These are phyloP conservation scores for Oncorhynchus gorbuscha DNA, from an alignment of 2,113 vertebrate genomes.

Conservation along the genomic window DNA sequence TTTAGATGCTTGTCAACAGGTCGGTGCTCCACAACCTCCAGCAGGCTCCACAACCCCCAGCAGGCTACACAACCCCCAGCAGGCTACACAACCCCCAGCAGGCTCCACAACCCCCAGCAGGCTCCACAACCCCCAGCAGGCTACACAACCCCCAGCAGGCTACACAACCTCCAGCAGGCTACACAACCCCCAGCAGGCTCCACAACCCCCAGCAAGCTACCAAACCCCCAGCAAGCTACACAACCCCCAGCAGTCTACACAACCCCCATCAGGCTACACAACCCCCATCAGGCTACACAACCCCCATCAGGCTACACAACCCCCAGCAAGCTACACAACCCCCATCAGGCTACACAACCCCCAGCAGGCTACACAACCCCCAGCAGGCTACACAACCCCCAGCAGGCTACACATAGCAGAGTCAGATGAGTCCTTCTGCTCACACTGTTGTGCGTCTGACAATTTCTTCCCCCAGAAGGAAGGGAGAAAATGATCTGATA, in stretches of 20 bases:
- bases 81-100: not conserved
- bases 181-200: slow-evolving; percentile 2
- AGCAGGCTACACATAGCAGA: slow-evolving; percentile 25
- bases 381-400: not conserved
- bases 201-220: slow-evolving; percentile 5
- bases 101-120: not conserved
- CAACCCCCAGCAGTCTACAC: not conserved
- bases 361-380: not conserved
- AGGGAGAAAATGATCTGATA: slow-evolving; percentile 28
- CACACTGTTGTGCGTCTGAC: slow-evolving; percentile 30
- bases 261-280: not conserved
- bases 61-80: not conserved
- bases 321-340: not conserved
- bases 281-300: not conserved
- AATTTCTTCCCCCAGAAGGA: slow-evolving; percentile 26
- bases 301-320: not conserved
- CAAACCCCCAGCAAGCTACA: not conserved
- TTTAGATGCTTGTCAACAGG: slow-evolving; percentile 50
- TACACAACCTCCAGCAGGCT: not conserved
- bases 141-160: slow-evolving; percentile 1
- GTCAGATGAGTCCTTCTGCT: slow-evolving; percentile 60
- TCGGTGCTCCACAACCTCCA: slow-evolving; percentile 9
- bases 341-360: slow-evolving; percentile 1
- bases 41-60: not conserved
- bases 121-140: not conserved